phyloP scores from a whole-genome alignment of 2,113 vertebrate genomes.

The Alligator sinensis region DNA sequence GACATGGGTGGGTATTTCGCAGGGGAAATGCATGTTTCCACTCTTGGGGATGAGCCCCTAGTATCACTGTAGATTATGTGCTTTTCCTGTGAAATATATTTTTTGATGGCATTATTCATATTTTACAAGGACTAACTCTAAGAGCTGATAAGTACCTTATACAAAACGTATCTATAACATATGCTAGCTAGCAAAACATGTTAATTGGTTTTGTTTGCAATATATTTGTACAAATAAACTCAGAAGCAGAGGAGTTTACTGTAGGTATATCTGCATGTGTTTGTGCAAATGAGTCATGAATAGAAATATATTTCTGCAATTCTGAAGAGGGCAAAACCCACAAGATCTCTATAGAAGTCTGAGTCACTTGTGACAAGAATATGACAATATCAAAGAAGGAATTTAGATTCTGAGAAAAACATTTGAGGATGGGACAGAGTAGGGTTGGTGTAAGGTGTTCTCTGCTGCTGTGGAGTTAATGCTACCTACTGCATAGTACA shows the following conservation, averaged over 20 bases:
- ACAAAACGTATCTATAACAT: background rate
- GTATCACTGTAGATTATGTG: background rate
- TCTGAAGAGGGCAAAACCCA: background rate
- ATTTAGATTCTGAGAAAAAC: background rate
- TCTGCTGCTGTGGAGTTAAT: background rate
- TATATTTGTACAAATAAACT: background rate
- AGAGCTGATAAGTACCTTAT: background rate
- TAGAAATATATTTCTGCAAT: background rate
- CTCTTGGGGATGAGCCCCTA: background rate
- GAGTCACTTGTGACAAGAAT: no score
- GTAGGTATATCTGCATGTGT: background rate
- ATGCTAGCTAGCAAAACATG: background rate
- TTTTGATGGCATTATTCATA: background rate
- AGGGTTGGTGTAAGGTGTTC: background rate
- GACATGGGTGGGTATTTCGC: no score
- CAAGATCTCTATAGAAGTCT: background rate
- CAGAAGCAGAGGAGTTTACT: background rate
- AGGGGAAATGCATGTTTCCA: no score
- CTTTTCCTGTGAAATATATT: background rate
- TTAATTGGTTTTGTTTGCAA: background rate
- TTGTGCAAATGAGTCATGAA: background rate
- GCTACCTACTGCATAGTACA: background rate
- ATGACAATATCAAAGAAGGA: no score
- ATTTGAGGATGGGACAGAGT: background rate
- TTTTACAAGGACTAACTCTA: background rate